Percentiles rank a stretch among this genome's conserved stretches.
Conservation (phyloP, 2,113 vertebrate species). For the Equus przewalskii region DNA sequence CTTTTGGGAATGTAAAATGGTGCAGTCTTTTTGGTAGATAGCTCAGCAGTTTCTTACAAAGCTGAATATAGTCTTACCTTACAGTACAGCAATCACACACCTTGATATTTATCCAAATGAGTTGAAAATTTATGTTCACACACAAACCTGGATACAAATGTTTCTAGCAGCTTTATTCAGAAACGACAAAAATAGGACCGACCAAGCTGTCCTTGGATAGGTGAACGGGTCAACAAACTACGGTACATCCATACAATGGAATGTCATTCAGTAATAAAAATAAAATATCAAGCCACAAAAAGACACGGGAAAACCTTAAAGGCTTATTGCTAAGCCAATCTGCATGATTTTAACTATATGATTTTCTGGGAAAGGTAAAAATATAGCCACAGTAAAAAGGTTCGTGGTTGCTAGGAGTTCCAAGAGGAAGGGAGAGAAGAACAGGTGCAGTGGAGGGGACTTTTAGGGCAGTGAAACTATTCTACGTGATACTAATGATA, state of each 20-base stretch:
- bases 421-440: rapidly evolving
- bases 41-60: not conserved
- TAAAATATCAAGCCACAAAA: not conserved
- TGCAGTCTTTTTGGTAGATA: not conserved
- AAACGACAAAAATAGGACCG: not conserved
- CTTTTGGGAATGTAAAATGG: not conserved
- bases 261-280: not conserved
- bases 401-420: not conserved
- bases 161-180: not conserved
- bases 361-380: not conserved
- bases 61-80: not conserved
- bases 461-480: not conserved
- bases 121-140: not conserved
- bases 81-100: not conserved
- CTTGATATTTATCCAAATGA: not conserved
- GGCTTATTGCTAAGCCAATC: not conserved
- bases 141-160: not conserved
- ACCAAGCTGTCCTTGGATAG: not conserved
- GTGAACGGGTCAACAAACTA: not conserved
- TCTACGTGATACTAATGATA: not conserved
- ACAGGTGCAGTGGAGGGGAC: rapidly evolving
- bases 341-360: not conserved
- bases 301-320: not conserved
- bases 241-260: not conserved
- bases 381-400: not conserved